phyloP scores from a whole-genome alignment of 1,140 invertebrate species.

The Polypedilum pembai region DNA sequence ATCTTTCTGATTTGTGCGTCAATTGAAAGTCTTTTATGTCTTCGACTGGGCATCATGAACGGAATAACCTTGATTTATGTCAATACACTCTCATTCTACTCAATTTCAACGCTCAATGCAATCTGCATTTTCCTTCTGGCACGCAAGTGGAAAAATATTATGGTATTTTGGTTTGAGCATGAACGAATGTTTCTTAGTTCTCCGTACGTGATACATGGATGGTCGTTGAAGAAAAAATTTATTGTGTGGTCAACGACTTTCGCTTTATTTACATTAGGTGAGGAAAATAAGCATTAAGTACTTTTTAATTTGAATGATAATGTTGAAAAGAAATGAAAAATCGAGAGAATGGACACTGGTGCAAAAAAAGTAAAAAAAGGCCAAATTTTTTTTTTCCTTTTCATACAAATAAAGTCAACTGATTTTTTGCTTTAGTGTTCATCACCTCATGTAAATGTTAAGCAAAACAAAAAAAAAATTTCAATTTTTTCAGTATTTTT shows the following conservation, averaged over 20 bases:
- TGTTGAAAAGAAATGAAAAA: too few species aligned
- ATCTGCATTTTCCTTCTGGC: background rate
- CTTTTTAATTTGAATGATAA: too few species aligned
- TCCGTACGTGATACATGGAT: background rate
- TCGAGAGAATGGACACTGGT: too few species aligned
- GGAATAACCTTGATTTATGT: background rate
- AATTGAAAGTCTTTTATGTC: background rate
- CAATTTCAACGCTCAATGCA: background rate
- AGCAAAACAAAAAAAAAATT: too few species aligned
- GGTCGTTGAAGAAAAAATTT: background rate
- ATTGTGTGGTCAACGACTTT: background rate
- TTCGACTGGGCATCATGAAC: background rate
- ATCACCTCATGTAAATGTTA: too few species aligned
- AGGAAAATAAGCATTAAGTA: too few species aligned
- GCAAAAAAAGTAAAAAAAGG: too few species aligned
- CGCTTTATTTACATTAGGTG: background rate
- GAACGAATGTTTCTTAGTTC: background rate
- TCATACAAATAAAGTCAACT: too few species aligned
- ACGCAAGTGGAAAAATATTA: background rate
- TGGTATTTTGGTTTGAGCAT: background rate
- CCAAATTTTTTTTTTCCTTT: too few species aligned
- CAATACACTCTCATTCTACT: background rate
- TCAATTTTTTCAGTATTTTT: too few species aligned
- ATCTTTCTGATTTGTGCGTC: background rate
- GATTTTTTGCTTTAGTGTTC: too few species aligned